Percentiles rank a stretch among this genome's conserved stretches.
These are phyloP conservation scores for Callyntrura guangdongensis DNA, from an alignment of 2,888 invertebrate genomes.

Conservation along the genomic window DNA sequence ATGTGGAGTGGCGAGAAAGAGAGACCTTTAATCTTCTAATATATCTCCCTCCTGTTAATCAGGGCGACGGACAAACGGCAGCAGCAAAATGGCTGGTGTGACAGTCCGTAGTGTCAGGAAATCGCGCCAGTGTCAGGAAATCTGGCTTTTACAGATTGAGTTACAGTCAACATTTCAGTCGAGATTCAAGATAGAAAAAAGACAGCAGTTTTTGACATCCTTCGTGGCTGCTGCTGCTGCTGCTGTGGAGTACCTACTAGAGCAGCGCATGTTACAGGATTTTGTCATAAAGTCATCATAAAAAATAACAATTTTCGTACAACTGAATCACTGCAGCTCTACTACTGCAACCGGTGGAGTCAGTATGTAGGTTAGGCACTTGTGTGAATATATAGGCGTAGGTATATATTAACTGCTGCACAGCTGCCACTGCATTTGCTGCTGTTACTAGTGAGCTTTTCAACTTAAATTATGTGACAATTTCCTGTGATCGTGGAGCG, in stretches of 20 bases:
- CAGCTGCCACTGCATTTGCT: neutral
- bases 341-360: neutral
- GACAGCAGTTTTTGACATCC: neutral
- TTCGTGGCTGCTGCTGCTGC: neutral
- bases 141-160: constrained; percentile 33
- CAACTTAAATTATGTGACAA: constrained; percentile 69
- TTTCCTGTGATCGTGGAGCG: constrained; percentile 12
- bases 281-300: constrained; percentile 68
- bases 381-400: neutral
- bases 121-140: neutral
- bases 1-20: neutral
- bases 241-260: neutral
- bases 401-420: neutral
- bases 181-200: neutral
- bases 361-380: neutral
- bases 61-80: neutral
- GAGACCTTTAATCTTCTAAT: neutral
- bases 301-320: neutral
- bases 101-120: constrained; percentile 22
- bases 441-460: neutral
- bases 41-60: neutral
- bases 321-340: constrained; percentile 18
- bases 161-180: neutral
- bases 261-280: constrained; percentile 47
- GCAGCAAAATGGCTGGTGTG: neutral